These are phyloP conservation scores for Ophonus ardosiacus DNA, from an alignment of 2,888 invertebrate species.

Conservation along the genomic window DNA sequence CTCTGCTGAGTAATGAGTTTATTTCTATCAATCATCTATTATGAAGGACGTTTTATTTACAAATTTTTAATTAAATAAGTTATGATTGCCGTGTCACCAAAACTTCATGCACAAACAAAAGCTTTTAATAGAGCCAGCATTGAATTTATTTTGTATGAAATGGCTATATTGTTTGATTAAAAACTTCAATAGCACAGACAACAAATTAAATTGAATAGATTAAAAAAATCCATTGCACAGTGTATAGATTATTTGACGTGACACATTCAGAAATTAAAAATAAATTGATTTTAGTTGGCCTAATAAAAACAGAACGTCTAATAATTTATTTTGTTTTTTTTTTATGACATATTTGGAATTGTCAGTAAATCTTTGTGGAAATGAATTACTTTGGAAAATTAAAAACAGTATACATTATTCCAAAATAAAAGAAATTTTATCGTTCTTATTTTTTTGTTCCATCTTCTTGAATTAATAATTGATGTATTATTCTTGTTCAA, in stretches of 20 bases:
- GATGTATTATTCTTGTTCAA: too few species aligned
- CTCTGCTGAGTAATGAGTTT: neutral
- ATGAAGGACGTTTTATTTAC: slow-evolving; percentile 2
- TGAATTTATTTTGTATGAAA: neutral
- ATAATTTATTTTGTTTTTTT: too few species aligned
- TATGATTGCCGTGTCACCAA: neutral
- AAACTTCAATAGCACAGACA: neutral
- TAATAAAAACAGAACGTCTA: too few species aligned
- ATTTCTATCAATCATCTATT: slow-evolving; percentile 4
- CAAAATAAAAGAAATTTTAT: too few species aligned
- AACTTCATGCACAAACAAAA: neutral
- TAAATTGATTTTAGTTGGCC: neutral
- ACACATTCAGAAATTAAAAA: neutral
- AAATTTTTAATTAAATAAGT: slow-evolving; percentile 16
- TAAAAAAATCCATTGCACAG: neutral
- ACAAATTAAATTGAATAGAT: neutral
- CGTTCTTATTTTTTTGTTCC: too few species aligned
- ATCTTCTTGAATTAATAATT: too few species aligned
- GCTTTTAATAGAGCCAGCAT: neutral
- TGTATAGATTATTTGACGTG: neutral
- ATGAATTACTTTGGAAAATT: too few species aligned
- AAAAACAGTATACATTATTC: too few species aligned
- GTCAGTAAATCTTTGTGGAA: too few species aligned
- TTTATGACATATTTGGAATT: too few species aligned
- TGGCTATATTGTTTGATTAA: neutral